Evolutionary conservation across 2,113 vertebrate genomes (phyloP), one percentile per base, ranked within the genome.

Genomic region (Lagopus leucura): DNA sequence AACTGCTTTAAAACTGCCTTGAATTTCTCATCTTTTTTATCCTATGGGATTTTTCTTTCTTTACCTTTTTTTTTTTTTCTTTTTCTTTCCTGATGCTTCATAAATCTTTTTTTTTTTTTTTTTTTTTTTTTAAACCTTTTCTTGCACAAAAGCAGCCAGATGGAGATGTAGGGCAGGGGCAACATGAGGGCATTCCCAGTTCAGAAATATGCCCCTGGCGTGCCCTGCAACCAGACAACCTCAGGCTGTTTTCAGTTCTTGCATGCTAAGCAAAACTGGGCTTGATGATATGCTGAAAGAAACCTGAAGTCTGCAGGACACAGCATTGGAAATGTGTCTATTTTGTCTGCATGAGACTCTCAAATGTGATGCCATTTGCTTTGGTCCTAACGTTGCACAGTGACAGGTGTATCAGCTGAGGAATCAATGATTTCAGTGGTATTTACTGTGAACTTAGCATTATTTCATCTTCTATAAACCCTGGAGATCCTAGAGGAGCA

Each of bases 1-100:
- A 77, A 89, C 65, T 70, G 82, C 86, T 58, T 91, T 55, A 90
- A 71, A 92, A 92, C 71, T 80, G 73, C 70, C 64, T 82, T 72
- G 78, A 91, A 89, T 92, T 90, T 91, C 76, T 93, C 74, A 82
- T 87, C 71, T 85, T 72, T 82, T 79, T 84, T 77, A 60, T 64
- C 86, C 93, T 90, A 4, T 61, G 82, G 75, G 83, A 92, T 40
- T 87, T 94, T 88, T 89, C 24, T 85, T 88, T 45, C 80, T 84
- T 55, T 75, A 65, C 22, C 32, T 84, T 89, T 88, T 84, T 78
- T 27, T 55, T 47, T 21, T 42, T 38, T 38, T 38, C 38, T 57
- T 61, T 8, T 3, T 4, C 81, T 78, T 21, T 61, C 79, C 74
- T 67, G 81, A 60, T 60, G 64, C 48, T 76, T 90, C 50, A 83